A percentile compares a stretch with the other conserved stretches of the same genome.
phyloP scores from a whole-genome alignment of 37 sponge, comb jelly and placozoan species.

The Agelas oroides region DNA sequence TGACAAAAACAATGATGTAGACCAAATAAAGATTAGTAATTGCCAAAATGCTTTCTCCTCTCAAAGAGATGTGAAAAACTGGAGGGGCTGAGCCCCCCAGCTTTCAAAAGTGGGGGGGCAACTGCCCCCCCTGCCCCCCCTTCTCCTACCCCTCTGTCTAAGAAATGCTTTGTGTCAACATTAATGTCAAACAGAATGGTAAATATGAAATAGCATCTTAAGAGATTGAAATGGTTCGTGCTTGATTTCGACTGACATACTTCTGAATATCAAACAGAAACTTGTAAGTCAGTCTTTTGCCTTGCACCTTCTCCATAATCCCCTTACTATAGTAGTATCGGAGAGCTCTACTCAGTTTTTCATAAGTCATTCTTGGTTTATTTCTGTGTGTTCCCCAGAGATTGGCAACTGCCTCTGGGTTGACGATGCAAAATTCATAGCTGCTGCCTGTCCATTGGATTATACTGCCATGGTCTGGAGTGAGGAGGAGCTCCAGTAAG shows the following conservation, averaged over 20 bases:
- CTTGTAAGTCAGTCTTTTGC: conserved; percentile 85
- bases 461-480: conserved; percentile 52
- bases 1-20: too few relatives aligned
- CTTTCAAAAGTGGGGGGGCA: too few relatives aligned
- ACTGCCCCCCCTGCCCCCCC: too few relatives aligned
- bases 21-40: too few relatives aligned
- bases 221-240: too few relatives aligned
- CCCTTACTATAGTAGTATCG: conserved; percentile 91
- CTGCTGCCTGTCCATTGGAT: conserved; percentile 86
- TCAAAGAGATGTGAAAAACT: too few relatives aligned
- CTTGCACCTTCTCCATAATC: conserved; percentile 90
- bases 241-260: conserved; percentile 22
- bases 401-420: conserved; percentile 81
- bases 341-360: conserved; percentile 88
- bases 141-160: too few relatives aligned
- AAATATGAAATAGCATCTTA: too few relatives aligned
- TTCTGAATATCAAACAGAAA: conserved; percentile 78
- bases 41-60: too few relatives aligned
- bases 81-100: too few relatives aligned
- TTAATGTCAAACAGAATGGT: too few relatives aligned
- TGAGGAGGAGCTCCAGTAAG: conserved; percentile 81
- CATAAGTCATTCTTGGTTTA: conserved; percentile 91
- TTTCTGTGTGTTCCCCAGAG: conserved; percentile 88
- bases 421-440: conserved; percentile 78
- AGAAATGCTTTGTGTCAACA: too few relatives aligned